Base-by-base conservation (phyloP, 1,140 invertebrate genomes). In the Mesaphorura yosii region DNA sequence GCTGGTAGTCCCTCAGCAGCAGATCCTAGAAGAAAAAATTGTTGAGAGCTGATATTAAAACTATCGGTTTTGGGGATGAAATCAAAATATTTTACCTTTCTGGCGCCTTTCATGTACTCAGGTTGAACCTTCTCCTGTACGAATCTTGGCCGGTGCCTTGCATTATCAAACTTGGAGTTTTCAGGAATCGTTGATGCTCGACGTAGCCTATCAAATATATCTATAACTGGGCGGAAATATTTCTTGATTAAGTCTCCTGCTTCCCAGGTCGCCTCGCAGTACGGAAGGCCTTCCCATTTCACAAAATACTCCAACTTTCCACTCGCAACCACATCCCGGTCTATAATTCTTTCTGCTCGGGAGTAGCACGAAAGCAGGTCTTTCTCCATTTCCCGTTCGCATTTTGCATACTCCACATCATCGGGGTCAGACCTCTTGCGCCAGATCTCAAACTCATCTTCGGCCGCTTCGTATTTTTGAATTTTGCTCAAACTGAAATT, bases 181-280 rank as follows among this genome's bases (percentile, higher is more conserved):
- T n/a, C n/a, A n/a, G n/a, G n/a, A n/a, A n/a, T n/a, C n/a, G n/a
- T n/a, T n/a, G n/a, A n/a, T n/a, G n/a, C n/a, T n/a, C n/a, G n/a
- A n/a, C n/a, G n/a, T n/a, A n/a, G n/a, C n/a, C n/a, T n/a, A n/a
- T n/a, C n/a, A n/a, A n/a, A n/a, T n/a, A n/a, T n/a, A n/a, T n/a
- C n/a, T n/a, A n/a, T n/a, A n/a, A n/a, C n/a, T n/a, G n/a, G n/a
- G n/a, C n/a, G n/a, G n/a, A n/a, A n/a, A n/a, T n/a, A n/a, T n/a
- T n/a, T 79, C 31, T 80, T 69, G 57, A 92, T 89, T n/a, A 93
- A 67, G 12, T 72, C 65, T 42, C 84, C 78, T 78, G 88, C 85
- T 76, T 99, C 96, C 94, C 94, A 98, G 0, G 95, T 98, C 15
- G 88, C 84, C 62, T 98, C 95, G 15, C 91, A 80, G 70, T 98